Evolutionary conservation across 2,888 invertebrate genomes (phyloP), one percentile per base, ranked within the genome.

Genomic region (Troilus luridus): DNA sequence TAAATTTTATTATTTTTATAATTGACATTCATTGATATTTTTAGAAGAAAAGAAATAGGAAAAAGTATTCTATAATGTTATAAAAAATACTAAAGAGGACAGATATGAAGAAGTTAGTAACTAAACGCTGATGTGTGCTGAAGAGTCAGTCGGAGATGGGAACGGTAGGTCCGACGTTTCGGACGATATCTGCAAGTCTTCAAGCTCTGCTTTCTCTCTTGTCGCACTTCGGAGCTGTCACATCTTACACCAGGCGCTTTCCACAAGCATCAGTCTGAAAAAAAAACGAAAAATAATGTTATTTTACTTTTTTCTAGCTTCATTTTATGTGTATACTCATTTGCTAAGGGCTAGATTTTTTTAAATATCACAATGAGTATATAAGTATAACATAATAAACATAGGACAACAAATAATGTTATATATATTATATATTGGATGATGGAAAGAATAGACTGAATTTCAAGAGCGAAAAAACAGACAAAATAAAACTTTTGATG

Each of bases 101-200:
- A 85, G 56, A 85, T 85, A 85, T 54, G 54, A 54, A 41, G 14
- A 85, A 85, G 17, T 19, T 85, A 56, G 17, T 56, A 85, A 85
- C 85, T 56, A 85, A 85, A 85, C 12, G 85, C 56, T 85, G 85
- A 58, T 85, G 85, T 85, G 56, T 85, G 56, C 56, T 85, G 85
- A 41, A 58, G n/a, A n/a, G n/a, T n/a, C n/a, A 56, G 6, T 21
- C 11, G 21, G 85, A 58, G 85, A 56, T 85, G 85, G n/a, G 11
- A 58, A 41, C 12, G 9, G 56, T 54, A 19, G 17, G 41, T 85
- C 19, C 54, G 81, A 81, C 41, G 81, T 81, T 81, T 81, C 54
- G 81, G 56, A n/a, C 9, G 19, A 54, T 21, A 19, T 85, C 56
- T 54, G n/a, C 10, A 56, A 1, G 21, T 85, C 56, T 56, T 21